A percentile compares a stretch with the other conserved stretches of the same genome.
Evolutionary conservation across 2,888 invertebrate genomes (phyloP).

Genomic region (Folsomia manolachei): DNA sequence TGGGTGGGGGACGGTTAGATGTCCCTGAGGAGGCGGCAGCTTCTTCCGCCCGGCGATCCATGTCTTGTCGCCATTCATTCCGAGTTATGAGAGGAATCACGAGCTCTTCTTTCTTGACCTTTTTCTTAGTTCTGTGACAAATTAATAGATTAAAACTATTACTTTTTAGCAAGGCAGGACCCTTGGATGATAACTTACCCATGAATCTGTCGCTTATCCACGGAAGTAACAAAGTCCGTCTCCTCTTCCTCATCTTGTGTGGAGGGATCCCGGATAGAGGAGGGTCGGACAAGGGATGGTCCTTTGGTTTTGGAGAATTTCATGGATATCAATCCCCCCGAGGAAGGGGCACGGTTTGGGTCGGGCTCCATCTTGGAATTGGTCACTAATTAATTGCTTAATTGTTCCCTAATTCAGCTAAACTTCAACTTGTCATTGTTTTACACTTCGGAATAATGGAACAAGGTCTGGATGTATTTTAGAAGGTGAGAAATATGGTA

Average conservation of each 20-base stretch:
- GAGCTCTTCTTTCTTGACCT: constrained; percentile 50
- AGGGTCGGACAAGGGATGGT: not conserved
- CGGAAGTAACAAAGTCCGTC: constrained; percentile 45
- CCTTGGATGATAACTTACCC: constrained; percentile 39
- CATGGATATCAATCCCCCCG: constrained; percentile 11
- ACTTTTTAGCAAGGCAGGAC: constrained; percentile 7
- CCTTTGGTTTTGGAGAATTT: constrained; percentile 13
- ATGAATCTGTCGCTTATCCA: constrained; percentile 44
- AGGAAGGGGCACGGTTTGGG: no score
- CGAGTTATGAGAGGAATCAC: constrained; percentile 55
- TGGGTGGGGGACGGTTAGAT: not conserved
- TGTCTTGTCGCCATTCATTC: constrained; percentile 54
- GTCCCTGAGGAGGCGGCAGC: constrained; percentile 37
- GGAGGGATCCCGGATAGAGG: constrained; percentile 33
- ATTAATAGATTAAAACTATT: constrained; percentile 17
- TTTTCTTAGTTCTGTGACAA: constrained; percentile 33
- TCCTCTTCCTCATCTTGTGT: constrained; percentile 43
- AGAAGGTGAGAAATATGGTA: no score
- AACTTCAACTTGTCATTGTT: no score
- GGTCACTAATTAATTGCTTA: no score
- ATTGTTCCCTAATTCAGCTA: no score
- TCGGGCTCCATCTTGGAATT: no score
- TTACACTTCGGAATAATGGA: no score
- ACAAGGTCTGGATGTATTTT: no score
- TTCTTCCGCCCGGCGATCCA: constrained; percentile 54